Evolutionary conservation across 2,113 vertebrate species (phyloP), one percentile per base, ranked within the genome.

Genomic region (Psilopogon haemacephalus): DNA sequence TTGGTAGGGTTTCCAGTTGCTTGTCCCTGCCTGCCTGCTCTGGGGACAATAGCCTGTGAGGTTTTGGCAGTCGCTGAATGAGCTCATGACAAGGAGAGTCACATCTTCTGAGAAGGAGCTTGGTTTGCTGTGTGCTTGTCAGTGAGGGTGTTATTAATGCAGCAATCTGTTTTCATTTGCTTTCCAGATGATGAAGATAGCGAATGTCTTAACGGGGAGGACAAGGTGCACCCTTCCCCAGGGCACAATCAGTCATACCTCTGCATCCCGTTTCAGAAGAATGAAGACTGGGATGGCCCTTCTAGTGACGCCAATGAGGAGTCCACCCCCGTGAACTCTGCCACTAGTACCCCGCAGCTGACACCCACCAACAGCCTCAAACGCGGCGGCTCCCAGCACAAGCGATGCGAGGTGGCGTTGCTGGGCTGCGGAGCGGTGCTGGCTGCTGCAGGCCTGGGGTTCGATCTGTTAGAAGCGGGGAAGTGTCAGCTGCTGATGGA

Each of bases 401-500:
- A 99, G 46, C 98, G 98, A 55, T 98, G 98, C 3, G 99, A 99
- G 78, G 84, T 99, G 93, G 98, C 99, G 7, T 97, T 99, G 89
- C 98, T 99, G 38, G 98, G 99, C 77, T 99, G 99, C 3, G 98
- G 98, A 38, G 98, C 98, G 17, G 98, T 99, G 75, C 97, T 99
- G 81, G 99, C 99, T 21, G 98, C 98, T 27, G 98, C 99, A 8
- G 99, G 98, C n/a, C 97, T 99, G 44, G 99, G 99, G 5, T 98
- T 98, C 92, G 98, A 99, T 91, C 97, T 99, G 27, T 93, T 99
- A 38, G 98, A 98, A 52, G 90, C 98, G n/a, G 97, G 98, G 69
- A 98, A 98, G 62, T 99, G 98, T 92, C 98, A 97, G 65, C 83
- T 98, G 78, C 93, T 96, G 67, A 95, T 96, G 40, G 96, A 97